Evolutionary conservation across 92 coral and sea anemone genomes (phyloP).

Genomic region (Palythoa grandiflora): DNA sequence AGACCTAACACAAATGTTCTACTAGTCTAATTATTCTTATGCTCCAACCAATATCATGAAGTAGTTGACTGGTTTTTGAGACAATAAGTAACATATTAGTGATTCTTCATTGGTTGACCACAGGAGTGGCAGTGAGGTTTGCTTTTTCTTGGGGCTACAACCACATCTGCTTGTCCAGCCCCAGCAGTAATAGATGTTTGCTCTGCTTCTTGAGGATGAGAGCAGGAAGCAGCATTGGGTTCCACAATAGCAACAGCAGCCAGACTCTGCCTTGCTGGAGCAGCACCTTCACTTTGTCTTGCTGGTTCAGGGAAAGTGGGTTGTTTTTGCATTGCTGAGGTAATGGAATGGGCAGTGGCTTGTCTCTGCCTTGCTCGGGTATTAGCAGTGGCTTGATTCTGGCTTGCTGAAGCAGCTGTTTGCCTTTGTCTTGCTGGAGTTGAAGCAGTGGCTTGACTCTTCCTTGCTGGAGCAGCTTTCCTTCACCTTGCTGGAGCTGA

Average conservation of each 20-base stretch:
- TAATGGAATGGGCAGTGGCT: conserved; percentile 2
- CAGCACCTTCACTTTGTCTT: conserved; percentile 3
- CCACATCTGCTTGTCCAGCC: conserved; percentile 10
- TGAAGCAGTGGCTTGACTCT: not conserved
- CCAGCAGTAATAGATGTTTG: conserved; percentile 7
- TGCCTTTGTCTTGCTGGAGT: conserved; percentile 5
- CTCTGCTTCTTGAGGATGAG: conserved; percentile 4
- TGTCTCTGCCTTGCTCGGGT: conserved; percentile 13
- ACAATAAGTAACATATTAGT: conserved; percentile 5
- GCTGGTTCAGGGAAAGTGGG: not conserved
- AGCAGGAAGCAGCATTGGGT: conserved; percentile 8
- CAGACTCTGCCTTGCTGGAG: not conserved
- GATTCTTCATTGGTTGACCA: conserved; percentile 7
- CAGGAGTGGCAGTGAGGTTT: conserved; percentile 8
- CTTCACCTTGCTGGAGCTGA: not conserved
- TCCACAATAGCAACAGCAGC: not conserved
- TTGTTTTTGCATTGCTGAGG: conserved; percentile 2
- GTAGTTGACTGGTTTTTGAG: conserved; percentile 9
- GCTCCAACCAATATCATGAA: conserved; percentile 8
- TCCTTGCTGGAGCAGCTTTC: not conserved
- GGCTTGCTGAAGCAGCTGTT: conserved; percentile 9
- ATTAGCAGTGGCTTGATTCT: conserved; percentile 9
- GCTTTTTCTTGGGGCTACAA: conserved; percentile 4
- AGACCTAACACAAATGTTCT: conserved; percentile 4
- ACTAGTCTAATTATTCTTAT: not conserved